Evolutionary conservation across 2,113 vertebrate species (phyloP).

Genomic region (Corythoichthys haematopterus): DNA sequence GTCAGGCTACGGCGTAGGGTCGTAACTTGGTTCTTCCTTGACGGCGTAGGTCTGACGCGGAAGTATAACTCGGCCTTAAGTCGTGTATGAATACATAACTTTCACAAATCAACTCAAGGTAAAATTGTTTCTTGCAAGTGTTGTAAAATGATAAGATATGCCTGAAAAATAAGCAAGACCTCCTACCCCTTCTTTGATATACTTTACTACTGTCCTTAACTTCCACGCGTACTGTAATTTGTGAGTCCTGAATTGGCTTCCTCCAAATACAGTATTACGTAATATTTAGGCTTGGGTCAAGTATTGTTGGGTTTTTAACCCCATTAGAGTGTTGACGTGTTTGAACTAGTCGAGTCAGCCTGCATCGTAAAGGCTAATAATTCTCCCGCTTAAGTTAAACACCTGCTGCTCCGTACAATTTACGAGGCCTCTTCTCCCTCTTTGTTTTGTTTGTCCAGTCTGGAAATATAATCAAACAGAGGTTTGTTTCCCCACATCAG

Average conservation of each 20-base stretch:
- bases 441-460: conserved; percentile 44
- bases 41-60: too few relatives aligned
- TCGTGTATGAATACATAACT: too few relatives aligned
- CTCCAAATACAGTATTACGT: conserved; percentile 46
- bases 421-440: conserved; percentile 27
- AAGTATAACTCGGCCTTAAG: too few relatives aligned
- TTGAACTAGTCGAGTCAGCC: conserved; percentile 45
- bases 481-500: conserved; percentile 49
- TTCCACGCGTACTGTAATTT: too few relatives aligned
- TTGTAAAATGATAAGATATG: too few relatives aligned
- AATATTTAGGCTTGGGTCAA: conserved; percentile 53
- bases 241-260: neutral
- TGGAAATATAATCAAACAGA: conserved; percentile 35
- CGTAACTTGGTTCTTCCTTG: too few relatives aligned
- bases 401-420: conserved; percentile 47
- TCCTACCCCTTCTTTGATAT: too few relatives aligned
- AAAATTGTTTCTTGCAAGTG: too few relatives aligned
- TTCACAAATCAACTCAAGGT: too few relatives aligned
- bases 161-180: too few relatives aligned
- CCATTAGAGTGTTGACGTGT: conserved; percentile 53
- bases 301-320: conserved; percentile 54
- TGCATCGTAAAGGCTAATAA: conserved; percentile 44
- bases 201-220: too few relatives aligned
- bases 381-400: conserved; percentile 53
- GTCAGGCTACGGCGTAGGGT: too few relatives aligned